Base-by-base conservation (phyloP, 2,113 vertebrate genomes). In the Acrocephalus arundinaceus region DNA sequence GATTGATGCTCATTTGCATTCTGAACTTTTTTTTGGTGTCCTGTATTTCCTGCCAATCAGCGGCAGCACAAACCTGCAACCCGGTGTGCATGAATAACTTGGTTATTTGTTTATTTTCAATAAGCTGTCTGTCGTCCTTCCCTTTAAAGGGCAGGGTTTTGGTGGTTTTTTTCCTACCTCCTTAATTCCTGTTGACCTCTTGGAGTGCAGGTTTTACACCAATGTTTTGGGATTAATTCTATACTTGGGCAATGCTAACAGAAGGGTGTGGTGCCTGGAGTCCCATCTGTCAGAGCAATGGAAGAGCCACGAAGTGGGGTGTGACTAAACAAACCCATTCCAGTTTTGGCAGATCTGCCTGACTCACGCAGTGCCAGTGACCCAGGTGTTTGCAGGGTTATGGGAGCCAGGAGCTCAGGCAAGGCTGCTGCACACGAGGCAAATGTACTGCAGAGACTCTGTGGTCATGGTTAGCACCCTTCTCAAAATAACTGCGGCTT, bases 321-420 rank as follows among this genome's bases (percentile, higher is more conserved):
- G 20, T 39, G 46, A 78, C 46, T 27, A 81, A 91, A 54, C 21
- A 66, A 80, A 30, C 17, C 58, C 25, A 8, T 52, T 30, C 28
- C 9, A 13, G 6, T 48, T 88, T 45, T 78, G 52, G 48, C 33
- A 68, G 78, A 22, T 58, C 30, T 66, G 14, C 35, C 74, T 65
- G 41, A 13, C 52, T 35, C 27, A 1, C 0, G 35, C 35, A 35
- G 0, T 2, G 22, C 15, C 63, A n/a, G 20, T 71, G 57, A 93
- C 28, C 22, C 61, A 51, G 57, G 25, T 2, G 2, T 39, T 41
- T 63, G 37, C 66, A 85, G 80, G 30, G 25, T 61, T 57, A 2
- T 2, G 14, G 79, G 59, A 91, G 19, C 54, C 59, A 62, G 58
- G 41, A 87, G 30, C 30, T 78, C 35, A 1, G 43, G 93, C 45